Conservation (phyloP, 1,140 invertebrate genomes). For the Aporrectodea caliginosa region DNA sequence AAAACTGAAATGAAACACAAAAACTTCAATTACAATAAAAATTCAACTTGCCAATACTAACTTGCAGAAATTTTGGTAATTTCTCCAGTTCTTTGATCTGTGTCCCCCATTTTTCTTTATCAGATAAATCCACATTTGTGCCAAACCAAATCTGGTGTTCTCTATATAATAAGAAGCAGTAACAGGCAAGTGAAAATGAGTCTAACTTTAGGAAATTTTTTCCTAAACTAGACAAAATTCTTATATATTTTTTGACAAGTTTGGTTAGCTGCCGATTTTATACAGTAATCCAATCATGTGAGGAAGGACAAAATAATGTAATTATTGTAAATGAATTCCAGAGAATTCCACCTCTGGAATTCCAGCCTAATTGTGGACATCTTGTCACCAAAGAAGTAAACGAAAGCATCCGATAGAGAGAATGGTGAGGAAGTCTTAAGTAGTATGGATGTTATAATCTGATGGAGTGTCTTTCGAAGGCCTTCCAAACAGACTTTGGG, state of each 20-base stretch:
- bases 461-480: no score
- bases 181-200: neutral
- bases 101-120: constrained; percentile 85
- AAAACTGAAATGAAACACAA: neutral
- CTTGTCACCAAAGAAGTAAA: no score
- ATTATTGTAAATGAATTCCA: neutral
- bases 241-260: neutral
- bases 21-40: neutral
- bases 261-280: neutral
- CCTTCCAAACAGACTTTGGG: no score
- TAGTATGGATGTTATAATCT: no score
- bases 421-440: no score
- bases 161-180: neutral
- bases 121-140: constrained; percentile 93
- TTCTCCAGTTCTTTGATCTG: constrained; percentile 90
- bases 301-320: neutral
- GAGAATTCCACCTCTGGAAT: neutral
- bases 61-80: constrained; percentile 82
- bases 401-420: no score
- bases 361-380: no score
- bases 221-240: neutral
- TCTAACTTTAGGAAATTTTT: no score
- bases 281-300: neutral
- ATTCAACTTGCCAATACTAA: constrained; percentile 58
- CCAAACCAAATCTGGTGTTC: constrained; percentile 69